phyloP scores from a whole-genome alignment of 2,113 vertebrate genomes.

The Diadophis punctatus region DNA sequence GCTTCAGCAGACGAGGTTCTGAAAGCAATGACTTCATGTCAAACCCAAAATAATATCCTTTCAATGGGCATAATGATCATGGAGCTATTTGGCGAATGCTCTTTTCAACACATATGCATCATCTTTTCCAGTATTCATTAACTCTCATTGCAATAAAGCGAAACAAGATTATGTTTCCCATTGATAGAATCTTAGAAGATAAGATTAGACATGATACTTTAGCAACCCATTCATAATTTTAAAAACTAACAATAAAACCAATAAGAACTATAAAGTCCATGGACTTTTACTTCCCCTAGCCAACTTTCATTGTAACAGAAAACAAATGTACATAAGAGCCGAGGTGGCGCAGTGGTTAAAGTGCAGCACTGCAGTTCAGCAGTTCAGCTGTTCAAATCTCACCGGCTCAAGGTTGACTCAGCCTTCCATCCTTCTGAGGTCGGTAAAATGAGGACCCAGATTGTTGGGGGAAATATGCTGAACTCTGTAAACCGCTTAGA shows the following conservation, averaged over 20 bases:
- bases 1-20: background rate
- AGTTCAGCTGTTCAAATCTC: too few species aligned
- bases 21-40: background rate
- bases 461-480: too few species aligned
- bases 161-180: background rate
- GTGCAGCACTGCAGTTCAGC: too few species aligned
- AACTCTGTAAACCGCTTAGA: too few species aligned
- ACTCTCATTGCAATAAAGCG: background rate
- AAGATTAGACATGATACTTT: background rate
- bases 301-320: background rate
- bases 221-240: background rate
- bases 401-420: too few species aligned
- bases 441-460: too few species aligned
- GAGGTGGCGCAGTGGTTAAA: too few species aligned
- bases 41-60: background rate
- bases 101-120: background rate
- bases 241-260: background rate
- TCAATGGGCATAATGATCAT: background rate
- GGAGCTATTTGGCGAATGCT: background rate
- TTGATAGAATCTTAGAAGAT: background rate
- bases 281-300: background rate
- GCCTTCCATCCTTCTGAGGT: too few species aligned
- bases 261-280: background rate
- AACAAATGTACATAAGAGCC: background rate
- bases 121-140: background rate